A percentile compares a stretch with the other conserved stretches of the same genome.
phyloP scores from a whole-genome alignment of 2,888 invertebrate species.

The Euplagia quadripunctaria region DNA sequence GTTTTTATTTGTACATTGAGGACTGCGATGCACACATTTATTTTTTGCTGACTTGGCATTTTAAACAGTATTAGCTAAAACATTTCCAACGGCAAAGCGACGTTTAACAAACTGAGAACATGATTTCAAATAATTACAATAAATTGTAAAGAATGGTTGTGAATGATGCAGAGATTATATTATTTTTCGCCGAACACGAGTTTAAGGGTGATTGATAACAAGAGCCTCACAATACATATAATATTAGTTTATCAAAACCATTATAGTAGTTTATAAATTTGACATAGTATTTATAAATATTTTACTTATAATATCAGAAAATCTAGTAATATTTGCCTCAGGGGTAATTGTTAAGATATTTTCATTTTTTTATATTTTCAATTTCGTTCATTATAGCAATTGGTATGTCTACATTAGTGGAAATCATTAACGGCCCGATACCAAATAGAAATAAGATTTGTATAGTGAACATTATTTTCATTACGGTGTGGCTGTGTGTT shows the following conservation, averaged over 20 bases:
- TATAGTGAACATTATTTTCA: background rate
- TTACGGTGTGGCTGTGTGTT: background rate
- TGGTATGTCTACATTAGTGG: background rate
- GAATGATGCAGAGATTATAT: slow-evolving; percentile 42
- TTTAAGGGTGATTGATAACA: slow-evolving; percentile 21
- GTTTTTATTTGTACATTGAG: background rate
- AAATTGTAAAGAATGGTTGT: slow-evolving; percentile 46
- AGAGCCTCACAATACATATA: slow-evolving; percentile 31
- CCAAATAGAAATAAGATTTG: background rate
- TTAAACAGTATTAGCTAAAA: slow-evolving; percentile 51
- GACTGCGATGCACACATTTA: slow-evolving; percentile 22
- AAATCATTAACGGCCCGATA: background rate
- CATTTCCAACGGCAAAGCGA: slow-evolving; percentile 41
- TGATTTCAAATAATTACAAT: slow-evolving; percentile 31
- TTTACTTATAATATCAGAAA: background rate
- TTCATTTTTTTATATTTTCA: too few relatives aligned
- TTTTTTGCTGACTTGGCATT: slow-evolving; percentile 39
- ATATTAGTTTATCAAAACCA: slow-evolving; percentile 19
- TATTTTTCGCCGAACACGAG: background rate
- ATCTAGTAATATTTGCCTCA: background rate
- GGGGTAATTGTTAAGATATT: background rate
- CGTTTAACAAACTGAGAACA: slow-evolving; percentile 22
- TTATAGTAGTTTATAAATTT: slow-evolving; percentile 5
- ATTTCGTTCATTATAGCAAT: too few relatives aligned
- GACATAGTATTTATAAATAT: slow-evolving; percentile 1